These are phyloP conservation scores for Zaprionus davidi DNA, from an alignment of 1,140 invertebrate genomes.

Conservation along the genomic window DNA sequence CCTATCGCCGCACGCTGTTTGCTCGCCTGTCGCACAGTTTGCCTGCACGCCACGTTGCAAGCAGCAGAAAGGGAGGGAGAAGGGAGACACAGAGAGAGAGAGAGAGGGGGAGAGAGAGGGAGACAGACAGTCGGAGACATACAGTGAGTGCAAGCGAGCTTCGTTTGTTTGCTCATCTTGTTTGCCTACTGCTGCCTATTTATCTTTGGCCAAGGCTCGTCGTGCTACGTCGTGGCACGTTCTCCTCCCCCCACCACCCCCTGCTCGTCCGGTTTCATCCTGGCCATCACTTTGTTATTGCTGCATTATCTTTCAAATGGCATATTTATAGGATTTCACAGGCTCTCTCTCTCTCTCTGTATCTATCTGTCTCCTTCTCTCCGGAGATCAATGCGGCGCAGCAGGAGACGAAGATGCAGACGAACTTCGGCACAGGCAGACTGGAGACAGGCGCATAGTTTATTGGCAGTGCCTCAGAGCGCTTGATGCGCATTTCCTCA, in stretches of 20 bases:
- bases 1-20: slow-evolving; percentile 18
- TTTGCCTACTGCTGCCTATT: slow-evolving; percentile 81
- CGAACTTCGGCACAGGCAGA: background rate
- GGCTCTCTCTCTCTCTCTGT: background rate
- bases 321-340: slow-evolving; percentile 82
- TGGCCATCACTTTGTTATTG: slow-evolving; percentile 72
- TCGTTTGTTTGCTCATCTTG: slow-evolving; percentile 67
- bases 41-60: slow-evolving; percentile 1
- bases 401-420: slow-evolving; percentile 12
- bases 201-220: slow-evolving; percentile 61
- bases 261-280: slow-evolving; percentile 22
- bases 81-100: background rate
- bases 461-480: slow-evolving; percentile 80
- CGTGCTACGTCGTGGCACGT: slow-evolving; percentile 1
- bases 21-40: slow-evolving; percentile 15
- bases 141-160: background rate
- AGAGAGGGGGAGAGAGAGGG: background rate
- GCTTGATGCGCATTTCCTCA: slow-evolving; percentile 80
- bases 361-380: background rate
- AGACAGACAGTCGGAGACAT: background rate
- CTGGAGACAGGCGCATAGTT: slow-evolving; percentile 58
- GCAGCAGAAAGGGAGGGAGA: background rate
- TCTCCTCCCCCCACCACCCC: background rate
- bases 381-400: slow-evolving; percentile 50
- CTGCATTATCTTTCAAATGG: slow-evolving; percentile 83